Base-by-base conservation (phyloP, 2,113 vertebrate species). In the Todiramphus saurophagus region DNA sequence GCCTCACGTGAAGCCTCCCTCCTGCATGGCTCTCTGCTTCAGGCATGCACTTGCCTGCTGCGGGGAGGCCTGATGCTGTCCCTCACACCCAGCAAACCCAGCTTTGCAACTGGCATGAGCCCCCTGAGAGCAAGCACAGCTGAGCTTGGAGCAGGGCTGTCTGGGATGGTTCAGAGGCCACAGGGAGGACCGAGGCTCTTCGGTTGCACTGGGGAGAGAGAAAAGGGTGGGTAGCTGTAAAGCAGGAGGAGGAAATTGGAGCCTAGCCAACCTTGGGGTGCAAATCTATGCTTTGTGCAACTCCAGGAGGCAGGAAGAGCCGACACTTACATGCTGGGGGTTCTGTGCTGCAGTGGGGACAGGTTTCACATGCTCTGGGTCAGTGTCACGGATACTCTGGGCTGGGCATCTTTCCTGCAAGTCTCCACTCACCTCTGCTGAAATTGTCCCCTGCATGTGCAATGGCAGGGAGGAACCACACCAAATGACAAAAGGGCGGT, bases 321-420 rank as follows among this genome's bases (percentile, higher is more conserved):
- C 62, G n/a, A 4, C 1, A 6, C 3, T 0, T 16, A 6, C 0
- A 0, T 46, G 46, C 28, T 28, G 43, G 24, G 7, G 11, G 16
- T 60, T 63, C 56, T n/a, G 16, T 1, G 2, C 19, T n/a, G 4
- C 0, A 1, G 7, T 1, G 1, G 30, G n/a, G 63, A n/a, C 33
- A 72, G 30, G 35, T 6, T 93, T 33, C 10, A 1, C 0, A 3
- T 59, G 16, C 9, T 75, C 44, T 1, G 1, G 18, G 41, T 68
- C 17, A 9, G 28, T 39, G 64, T 15, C 51, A 63, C 51, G 51
- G 78, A 17, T 67, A 18, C 37, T 80, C 35, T 0, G 0, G 27
- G 27, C 46, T 37, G 41, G 16, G 35, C 13, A 39, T 33, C 7
- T 60, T 53, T 80, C 80, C 63, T 1, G 2, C 8, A 7, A 39